These are phyloP conservation scores for Hyphantria cunea DNA, from an alignment of 1,140 invertebrate species.

Conservation along the genomic window DNA sequence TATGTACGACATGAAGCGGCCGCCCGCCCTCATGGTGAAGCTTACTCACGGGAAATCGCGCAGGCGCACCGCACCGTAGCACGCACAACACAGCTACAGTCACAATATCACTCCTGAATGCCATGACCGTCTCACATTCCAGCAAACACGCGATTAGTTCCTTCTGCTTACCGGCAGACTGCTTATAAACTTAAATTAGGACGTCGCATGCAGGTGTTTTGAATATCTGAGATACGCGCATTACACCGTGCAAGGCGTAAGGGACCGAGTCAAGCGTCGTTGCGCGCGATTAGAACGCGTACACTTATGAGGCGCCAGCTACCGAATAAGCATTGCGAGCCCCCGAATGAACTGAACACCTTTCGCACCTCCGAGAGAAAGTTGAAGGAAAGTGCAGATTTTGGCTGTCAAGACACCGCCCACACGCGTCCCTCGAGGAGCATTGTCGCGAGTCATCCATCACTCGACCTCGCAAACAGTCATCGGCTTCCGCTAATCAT, in stretches of 20 bases:
- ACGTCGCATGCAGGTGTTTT: slow-evolving; percentile 74
- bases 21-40: slow-evolving; percentile 58
- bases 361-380: slow-evolving; percentile 81
- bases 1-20: slow-evolving; percentile 24
- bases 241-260: slow-evolving; percentile 50
- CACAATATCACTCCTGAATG: slow-evolving; percentile 50
- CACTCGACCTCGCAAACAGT: slow-evolving; percentile 49
- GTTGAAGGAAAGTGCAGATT: slow-evolving; percentile 80
- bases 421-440: slow-evolving; percentile 72
- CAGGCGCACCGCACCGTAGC: slow-evolving; percentile 63
- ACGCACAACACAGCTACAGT: slow-evolving; percentile 57
- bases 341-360: slow-evolving; percentile 65
- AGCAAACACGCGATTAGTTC: slow-evolving; percentile 38
- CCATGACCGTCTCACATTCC: slow-evolving; percentile 58
- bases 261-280: slow-evolving; percentile 40
- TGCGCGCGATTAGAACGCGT: slow-evolving; percentile 69
- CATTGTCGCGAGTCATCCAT: slow-evolving; percentile 75
- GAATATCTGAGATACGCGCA: slow-evolving; percentile 63
- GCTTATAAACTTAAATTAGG: slow-evolving; percentile 58
- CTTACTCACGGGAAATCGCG: slow-evolving; percentile 73
- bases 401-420: slow-evolving; percentile 77
- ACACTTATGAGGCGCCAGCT: slow-evolving; percentile 74
- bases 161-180: slow-evolving; percentile 35
- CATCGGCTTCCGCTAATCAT: slow-evolving; percentile 51
- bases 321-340: slow-evolving; percentile 76